phyloP scores from a whole-genome alignment of 1,140 invertebrate species.

The Drosophila punjabiensis region DNA sequence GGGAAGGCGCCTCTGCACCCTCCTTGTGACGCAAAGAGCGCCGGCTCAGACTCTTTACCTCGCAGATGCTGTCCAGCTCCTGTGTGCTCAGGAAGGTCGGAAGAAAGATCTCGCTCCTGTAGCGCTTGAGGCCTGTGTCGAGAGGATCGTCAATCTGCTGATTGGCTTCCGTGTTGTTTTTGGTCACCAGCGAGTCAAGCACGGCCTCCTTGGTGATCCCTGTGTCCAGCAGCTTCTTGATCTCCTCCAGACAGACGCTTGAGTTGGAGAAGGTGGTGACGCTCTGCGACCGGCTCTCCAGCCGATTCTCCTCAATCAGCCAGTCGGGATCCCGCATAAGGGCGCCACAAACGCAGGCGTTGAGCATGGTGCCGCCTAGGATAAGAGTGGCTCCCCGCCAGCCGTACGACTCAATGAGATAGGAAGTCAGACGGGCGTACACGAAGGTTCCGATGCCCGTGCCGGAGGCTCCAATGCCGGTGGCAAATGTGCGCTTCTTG shows the following conservation, averaged over 20 bases:
- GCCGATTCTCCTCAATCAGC: constrained; percentile 88
- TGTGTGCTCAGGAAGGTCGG: constrained; percentile 76
- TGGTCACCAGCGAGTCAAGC: constrained; percentile 88
- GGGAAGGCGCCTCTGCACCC: constrained; percentile 74
- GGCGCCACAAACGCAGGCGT: constrained; percentile 95
- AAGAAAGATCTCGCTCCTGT: constrained; percentile 82
- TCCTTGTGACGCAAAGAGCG: constrained; percentile 76
- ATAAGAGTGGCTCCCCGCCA: constrained; percentile 95
- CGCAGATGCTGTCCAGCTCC: constrained; percentile 76
- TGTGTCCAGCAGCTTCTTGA: constrained; percentile 88
- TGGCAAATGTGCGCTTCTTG: constrained; percentile 95
- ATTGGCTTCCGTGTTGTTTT: constrained; percentile 85
- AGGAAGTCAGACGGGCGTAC: constrained; percentile 92
- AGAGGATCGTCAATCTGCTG: constrained; percentile 82
- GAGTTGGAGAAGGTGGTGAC: constrained; percentile 85
- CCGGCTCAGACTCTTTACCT: constrained; percentile 74
- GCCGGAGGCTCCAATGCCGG: constrained; percentile 94
- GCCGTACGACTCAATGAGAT: constrained; percentile 91
- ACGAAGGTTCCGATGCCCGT: constrained; percentile 92
- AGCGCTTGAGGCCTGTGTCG: constrained; percentile 69
- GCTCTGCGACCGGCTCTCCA: constrained; percentile 84
- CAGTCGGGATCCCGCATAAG: constrained; percentile 95
- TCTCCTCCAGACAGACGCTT: constrained; percentile 87
- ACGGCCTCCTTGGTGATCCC: constrained; percentile 89
- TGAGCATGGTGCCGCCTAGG: constrained; percentile 93